A percentile compares a stretch with the other conserved stretches of the same genome.
Evolutionary conservation across 2,113 vertebrate genomes (phyloP).

Genomic region (Daboia siamensis): DNA sequence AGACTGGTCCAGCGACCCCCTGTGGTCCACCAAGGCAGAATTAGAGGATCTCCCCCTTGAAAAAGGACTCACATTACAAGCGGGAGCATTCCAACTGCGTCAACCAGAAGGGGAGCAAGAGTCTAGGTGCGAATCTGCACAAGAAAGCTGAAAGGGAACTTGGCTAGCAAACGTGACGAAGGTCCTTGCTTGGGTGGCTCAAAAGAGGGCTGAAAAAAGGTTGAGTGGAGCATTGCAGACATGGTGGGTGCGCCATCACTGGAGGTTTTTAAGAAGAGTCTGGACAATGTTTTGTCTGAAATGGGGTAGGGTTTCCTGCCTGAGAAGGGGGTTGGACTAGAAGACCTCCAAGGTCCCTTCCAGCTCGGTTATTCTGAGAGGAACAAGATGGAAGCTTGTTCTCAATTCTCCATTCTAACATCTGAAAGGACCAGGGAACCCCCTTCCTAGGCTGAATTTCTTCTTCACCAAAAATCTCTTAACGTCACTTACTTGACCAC

Average conservation of each 20-base stretch:
- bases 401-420: neutral
- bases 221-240: neutral
- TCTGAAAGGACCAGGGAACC: neutral
- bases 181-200: neutral
- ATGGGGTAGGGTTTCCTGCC: neutral
- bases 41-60: neutral
- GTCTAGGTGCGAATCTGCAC: neutral
- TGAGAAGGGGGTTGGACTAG: neutral
- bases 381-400: too few relatives aligned
- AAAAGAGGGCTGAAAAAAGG: neutral
- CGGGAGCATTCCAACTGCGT: fast-evolving
- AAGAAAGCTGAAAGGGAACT: neutral
- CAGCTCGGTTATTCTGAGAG: neutral
- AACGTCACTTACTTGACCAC: slow-evolving; percentile 84
- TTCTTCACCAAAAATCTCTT: neutral
- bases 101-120: neutral
- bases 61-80: neutral
- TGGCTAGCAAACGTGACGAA: too few relatives aligned
- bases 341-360: neutral
- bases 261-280: neutral
- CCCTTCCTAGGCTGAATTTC: neutral
- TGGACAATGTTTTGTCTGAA: neutral
- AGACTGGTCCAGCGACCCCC: slow-evolving; percentile 88
- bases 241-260: neutral
- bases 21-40: slow-evolving; percentile 50